Evolutionary conservation across 53 echinoderm and acorn worm genomes (phyloP), one percentile per base, ranked within the genome.

Genomic region (Apostichopus leukothele): DNA sequence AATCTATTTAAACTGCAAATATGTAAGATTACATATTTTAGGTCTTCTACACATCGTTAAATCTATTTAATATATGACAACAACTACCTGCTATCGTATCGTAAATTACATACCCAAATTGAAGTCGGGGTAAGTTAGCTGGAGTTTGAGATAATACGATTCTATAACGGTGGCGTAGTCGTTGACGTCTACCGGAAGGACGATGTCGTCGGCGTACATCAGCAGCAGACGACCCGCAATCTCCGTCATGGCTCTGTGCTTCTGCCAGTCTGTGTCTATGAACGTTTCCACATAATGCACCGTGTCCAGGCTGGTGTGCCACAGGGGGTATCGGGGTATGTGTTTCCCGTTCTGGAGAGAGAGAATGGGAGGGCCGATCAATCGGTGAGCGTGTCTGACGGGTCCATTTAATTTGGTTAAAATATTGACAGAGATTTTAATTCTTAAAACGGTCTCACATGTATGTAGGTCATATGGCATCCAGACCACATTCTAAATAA

Each of bases 221-320:
- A 94, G 88, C 53, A 95, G 59, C 22, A 90, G 88, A 81, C 84
- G 86, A 3, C 83, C 91, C 0, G 91, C 92, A 1, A 97, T 91
- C 52, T 95, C 90, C 0, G 95, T 92, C 83, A 97, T 89, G n/a
- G 97, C 93, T 1, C 76, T 75, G 83, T 95, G 95, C 51, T 90
- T 91, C 50, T 63, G 6, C 60, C 91, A 93, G 50, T 86, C 79
- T 1, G 89, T 75, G 67, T 95, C 94, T 7, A 92, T 91, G 50
- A 86, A 87, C 12, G 50, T 59, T 53, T 88, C 91, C 52, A 97
- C 88, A 75, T 92, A 91, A 71, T 83, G 76, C 12, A 86, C 60
- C 0, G 89, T 89, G 61, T 97, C 97, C 51, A 50, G 93, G 61
- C 76, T 75, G 1, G 97, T 94, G 78, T 92, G 92, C 86, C 75